phyloP scores from a whole-genome alignment of 2,113 vertebrate species.

The Platycercus adscitus region DNA sequence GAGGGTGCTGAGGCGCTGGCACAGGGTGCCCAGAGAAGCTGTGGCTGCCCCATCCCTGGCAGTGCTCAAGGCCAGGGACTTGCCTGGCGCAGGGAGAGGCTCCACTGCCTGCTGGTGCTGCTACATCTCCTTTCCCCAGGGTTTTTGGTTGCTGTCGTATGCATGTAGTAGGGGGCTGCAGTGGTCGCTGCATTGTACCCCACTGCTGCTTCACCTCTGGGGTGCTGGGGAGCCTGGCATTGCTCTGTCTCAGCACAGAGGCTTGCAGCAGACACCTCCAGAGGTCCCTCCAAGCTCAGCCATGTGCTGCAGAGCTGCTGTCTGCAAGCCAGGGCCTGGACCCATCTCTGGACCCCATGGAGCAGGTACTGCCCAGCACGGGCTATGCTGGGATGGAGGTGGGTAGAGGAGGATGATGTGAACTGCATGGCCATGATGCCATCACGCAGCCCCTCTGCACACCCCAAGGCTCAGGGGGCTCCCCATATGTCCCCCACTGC shows the following conservation, averaged over 20 bases:
- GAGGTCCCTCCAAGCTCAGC: constrained; percentile 61
- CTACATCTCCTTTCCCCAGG: neutral
- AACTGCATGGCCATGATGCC: accelerated
- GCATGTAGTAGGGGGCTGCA: neutral
- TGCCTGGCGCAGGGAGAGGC: accelerated
- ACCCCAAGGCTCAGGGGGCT: neutral
- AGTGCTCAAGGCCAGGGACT: neutral
- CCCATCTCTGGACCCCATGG: accelerated
- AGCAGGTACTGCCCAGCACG: neutral
- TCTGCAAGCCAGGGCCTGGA: neutral
- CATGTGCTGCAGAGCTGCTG: neutral
- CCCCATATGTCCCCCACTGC: accelerated
- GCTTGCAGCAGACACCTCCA: constrained; percentile 37
- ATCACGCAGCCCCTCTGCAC: accelerated
- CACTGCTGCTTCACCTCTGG: accelerated
- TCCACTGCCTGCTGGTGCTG: neutral
- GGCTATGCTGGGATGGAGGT: accelerated
- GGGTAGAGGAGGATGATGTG: accelerated
- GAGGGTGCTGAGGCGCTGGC: neutral
- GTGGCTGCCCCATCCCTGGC: neutral
- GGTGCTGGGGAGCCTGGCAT: neutral
- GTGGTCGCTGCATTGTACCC: neutral
- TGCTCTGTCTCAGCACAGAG: neutral
- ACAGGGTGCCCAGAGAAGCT: neutral
- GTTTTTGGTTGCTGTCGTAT: accelerated